phyloP scores from a whole-genome alignment of 2,888 invertebrate species.

The Rosalia funebris region DNA sequence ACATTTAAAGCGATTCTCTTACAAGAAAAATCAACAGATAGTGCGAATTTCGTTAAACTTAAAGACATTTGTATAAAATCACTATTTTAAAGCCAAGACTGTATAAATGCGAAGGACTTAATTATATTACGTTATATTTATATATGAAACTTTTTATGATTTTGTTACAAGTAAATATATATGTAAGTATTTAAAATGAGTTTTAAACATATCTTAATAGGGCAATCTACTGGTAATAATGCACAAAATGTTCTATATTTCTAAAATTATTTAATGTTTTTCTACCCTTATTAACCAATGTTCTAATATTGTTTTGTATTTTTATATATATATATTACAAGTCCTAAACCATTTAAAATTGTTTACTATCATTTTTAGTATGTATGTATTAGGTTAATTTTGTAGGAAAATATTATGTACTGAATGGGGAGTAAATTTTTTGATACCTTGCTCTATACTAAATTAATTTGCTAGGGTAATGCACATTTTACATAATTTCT shows the following conservation, averaged over 20 bases:
- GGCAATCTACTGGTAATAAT: slow-evolving; percentile 1
- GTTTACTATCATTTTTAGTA: no score
- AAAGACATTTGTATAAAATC: slow-evolving; percentile 22
- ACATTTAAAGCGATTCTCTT: slow-evolving; percentile 38
- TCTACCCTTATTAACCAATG: no score
- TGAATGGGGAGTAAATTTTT: no score
- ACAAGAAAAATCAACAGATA: slow-evolving; percentile 15
- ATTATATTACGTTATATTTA: slow-evolving; percentile 32
- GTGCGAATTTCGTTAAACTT: slow-evolving; percentile 11
- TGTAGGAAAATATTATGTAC: no score
- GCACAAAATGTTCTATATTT: slow-evolving; percentile 15
- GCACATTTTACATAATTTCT: no score
- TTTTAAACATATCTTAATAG: slow-evolving; percentile 19
- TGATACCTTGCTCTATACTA: no score
- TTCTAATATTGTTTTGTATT: no score
- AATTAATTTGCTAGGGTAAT: no score
- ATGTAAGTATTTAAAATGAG: slow-evolving; percentile 4
- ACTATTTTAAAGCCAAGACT: slow-evolving; percentile 25
- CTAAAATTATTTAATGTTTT: no score
- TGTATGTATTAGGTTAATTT: no score
- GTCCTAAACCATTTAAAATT: no score
- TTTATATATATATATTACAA: no score
- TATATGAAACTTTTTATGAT: slow-evolving; percentile 29
- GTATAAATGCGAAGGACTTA: slow-evolving; percentile 25
- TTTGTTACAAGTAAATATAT: slow-evolving; percentile 11